A percentile compares a stretch with the other conserved stretches of the same genome.
These are phyloP conservation scores for Callopanchax toddi DNA, from an alignment of 2,113 vertebrate genomes.

Conservation along the genomic window DNA sequence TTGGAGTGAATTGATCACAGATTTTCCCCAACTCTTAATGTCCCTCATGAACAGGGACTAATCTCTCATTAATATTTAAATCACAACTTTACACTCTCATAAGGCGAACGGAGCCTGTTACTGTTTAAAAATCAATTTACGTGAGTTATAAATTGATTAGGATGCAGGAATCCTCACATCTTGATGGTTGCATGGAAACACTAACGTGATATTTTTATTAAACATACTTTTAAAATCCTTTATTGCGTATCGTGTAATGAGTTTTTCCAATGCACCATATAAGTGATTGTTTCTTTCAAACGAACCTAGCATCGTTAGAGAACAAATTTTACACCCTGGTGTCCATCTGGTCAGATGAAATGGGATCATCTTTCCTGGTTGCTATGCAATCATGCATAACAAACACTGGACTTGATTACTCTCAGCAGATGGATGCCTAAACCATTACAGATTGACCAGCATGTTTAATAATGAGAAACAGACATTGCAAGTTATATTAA, in stretches of 20 bases:
- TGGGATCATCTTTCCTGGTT: conserved; percentile 58
- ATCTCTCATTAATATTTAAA: conserved; percentile 67
- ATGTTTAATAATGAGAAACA: conserved; percentile 26
- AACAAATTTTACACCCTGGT: conserved; percentile 26
- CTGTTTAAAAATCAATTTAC: conserved; percentile 42
- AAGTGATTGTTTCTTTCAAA: conserved; percentile 28
- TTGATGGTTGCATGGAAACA: background rate
- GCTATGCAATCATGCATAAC: conserved; percentile 50
- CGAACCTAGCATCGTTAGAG: conserved; percentile 25
- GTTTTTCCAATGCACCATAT: no score
- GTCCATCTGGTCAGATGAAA: conserved; percentile 49
- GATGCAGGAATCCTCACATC: conserved; percentile 3
- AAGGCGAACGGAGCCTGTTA: conserved; percentile 41
- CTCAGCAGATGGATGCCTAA: conserved; percentile 35
- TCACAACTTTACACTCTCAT: conserved; percentile 46
- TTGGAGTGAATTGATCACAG: conserved; percentile 19
- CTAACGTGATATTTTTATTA: background rate
- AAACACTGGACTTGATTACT: conserved; percentile 41
- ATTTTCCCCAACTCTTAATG: conserved; percentile 33
- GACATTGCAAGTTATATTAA: conserved; percentile 17
- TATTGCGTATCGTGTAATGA: conserved; percentile 4
- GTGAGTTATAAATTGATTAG: conserved; percentile 21
- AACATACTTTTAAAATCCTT: background rate
- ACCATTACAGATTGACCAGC: conserved; percentile 33
- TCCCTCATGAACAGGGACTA: conserved; percentile 48